These are phyloP conservation scores for Lucinisca nassula DNA, from an alignment of 2,888 invertebrate genomes.

Conservation along the genomic window DNA sequence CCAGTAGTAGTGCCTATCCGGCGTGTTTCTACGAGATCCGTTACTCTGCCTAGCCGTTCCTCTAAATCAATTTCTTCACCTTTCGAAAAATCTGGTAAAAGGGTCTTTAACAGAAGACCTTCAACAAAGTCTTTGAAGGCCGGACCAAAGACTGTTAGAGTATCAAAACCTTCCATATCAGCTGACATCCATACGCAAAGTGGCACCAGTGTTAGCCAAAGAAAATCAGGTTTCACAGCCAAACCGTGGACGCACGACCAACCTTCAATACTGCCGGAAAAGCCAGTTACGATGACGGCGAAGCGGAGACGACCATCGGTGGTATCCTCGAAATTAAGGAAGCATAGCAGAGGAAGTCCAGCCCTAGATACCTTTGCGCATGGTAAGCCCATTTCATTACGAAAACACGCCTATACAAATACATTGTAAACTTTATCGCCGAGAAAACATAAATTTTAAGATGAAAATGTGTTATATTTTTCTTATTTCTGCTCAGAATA, in stretches of 20 bases:
- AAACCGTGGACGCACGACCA: neutral
- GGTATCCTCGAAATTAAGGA: constrained; percentile 54
- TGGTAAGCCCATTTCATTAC: too few species aligned
- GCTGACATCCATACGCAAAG: neutral
- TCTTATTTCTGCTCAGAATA: too few species aligned
- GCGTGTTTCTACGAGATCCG: neutral
- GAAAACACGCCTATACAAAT: too few species aligned
- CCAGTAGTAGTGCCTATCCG: neutral
- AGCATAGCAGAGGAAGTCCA: constrained; percentile 18
- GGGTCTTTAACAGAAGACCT: neutral
- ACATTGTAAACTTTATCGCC: too few species aligned
- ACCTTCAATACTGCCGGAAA: neutral
- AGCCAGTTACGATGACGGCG: neutral
- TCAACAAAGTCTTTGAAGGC: neutral
- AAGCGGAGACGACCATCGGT: constrained; percentile 30
- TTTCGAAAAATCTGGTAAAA: neutral
- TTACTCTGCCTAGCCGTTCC: neutral
- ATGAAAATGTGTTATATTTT: too few species aligned
- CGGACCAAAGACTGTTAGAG: neutral
- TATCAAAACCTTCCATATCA: neutral
- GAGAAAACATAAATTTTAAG: too few species aligned
- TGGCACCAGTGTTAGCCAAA: neutral
- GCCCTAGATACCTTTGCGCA: neutral
- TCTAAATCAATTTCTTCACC: neutral
- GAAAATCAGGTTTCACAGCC: neutral